Conservation (phyloP, 2,888 invertebrate genomes). For the Phyllotreta striolata region DNA sequence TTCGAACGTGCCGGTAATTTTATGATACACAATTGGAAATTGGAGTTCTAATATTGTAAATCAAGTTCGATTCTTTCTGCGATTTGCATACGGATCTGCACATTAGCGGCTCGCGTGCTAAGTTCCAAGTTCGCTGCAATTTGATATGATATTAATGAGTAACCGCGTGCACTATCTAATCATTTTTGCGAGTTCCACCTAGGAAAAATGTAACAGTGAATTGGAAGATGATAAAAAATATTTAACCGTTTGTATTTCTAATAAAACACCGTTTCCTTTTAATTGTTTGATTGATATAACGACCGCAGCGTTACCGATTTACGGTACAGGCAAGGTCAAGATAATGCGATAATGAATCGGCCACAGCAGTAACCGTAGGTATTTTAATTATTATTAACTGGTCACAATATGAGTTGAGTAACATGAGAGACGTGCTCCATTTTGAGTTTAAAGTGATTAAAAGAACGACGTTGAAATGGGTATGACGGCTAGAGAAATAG, state of each 20-base stretch:
- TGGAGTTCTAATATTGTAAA: conserved; percentile 36
- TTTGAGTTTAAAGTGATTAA: background rate
- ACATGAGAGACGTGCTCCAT: conserved; percentile 1
- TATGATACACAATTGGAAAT: conserved; percentile 39
- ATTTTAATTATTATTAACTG: conserved; percentile 30
- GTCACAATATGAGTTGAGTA: conserved; percentile 3
- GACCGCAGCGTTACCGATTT: conserved; percentile 10
- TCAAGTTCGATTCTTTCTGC: conserved; percentile 28
- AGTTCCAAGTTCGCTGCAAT: background rate
- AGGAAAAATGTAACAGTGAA: too few relatives aligned
- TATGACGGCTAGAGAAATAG: conserved; percentile 4
- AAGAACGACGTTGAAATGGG: conserved; percentile 12
- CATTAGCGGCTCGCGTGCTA: conserved; percentile 12
- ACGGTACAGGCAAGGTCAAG: conserved; percentile 20
- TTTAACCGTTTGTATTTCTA: background rate
- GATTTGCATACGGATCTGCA: conserved; percentile 21
- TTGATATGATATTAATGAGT: too few relatives aligned
- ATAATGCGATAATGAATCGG: conserved; percentile 14
- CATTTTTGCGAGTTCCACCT: too few relatives aligned
- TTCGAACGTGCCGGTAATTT: conserved; percentile 38
- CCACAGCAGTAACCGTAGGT: background rate
- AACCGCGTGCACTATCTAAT: too few relatives aligned
- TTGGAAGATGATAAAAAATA: background rate
- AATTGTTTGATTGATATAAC: conserved; percentile 6
- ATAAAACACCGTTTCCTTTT: conserved; percentile 2